Conservation (phyloP, 2,888 invertebrate genomes). For the Xestobium rufovillosum region DNA sequence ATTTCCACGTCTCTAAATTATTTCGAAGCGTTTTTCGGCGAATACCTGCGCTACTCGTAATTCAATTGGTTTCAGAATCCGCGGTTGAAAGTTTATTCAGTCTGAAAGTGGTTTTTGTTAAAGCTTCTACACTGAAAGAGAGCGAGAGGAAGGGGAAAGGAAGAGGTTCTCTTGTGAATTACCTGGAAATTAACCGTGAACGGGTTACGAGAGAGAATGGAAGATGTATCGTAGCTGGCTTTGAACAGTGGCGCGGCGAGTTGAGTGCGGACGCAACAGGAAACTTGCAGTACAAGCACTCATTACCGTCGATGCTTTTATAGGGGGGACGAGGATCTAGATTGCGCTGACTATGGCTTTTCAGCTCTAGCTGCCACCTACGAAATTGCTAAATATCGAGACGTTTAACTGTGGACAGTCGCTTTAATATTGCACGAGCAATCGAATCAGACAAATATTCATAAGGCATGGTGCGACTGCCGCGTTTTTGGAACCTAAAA, state of each 20-base stretch:
- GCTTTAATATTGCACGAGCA: too few species aligned
- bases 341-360: conserved; percentile 31
- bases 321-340: too few species aligned
- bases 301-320: conserved; percentile 35
- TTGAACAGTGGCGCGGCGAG: conserved; percentile 25
- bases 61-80: conserved; percentile 24
- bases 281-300: conserved; percentile 38
- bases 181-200: conserved; percentile 41
- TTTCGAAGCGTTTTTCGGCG: too few species aligned
- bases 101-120: conserved; percentile 28
- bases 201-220: conserved; percentile 27
- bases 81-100: conserved; percentile 26
- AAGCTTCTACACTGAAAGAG: conserved; percentile 24
- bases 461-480: too few species aligned
- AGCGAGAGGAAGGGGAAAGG: conserved; percentile 24
- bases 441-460: too few species aligned
- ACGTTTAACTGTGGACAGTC: conserved; percentile 32
- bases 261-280: conserved; percentile 31
- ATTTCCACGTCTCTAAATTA: too few species aligned
- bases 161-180: conserved; percentile 37
- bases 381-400: conserved; percentile 35
- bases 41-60: too few species aligned
- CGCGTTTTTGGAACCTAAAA: too few species aligned
- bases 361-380: conserved; percentile 29
- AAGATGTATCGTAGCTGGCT: conserved; percentile 23